Percentiles rank a stretch among this genome's conserved stretches.
phyloP scores from a whole-genome alignment of 2,797 vertebrate species.

The Hipposideros larvatus region DNA sequence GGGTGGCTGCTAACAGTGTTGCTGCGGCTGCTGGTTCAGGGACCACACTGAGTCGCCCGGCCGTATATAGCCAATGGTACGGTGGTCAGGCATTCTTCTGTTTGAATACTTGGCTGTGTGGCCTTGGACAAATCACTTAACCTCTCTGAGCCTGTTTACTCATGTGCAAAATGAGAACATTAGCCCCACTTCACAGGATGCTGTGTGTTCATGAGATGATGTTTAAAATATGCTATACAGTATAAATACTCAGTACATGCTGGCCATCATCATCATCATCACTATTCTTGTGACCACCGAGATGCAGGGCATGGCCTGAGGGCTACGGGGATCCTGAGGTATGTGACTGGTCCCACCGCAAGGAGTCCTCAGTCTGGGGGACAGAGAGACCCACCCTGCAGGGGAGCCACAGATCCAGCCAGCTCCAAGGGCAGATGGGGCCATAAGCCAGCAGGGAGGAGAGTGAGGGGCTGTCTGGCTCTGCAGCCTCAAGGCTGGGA shows the following conservation, averaged over 20 bases:
- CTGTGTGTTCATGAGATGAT: not conserved
- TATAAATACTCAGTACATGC: not conserved
- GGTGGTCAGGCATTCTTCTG: not conserved
- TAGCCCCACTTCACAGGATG: not conserved
- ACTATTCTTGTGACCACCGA: not conserved
- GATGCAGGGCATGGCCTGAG: not conserved
- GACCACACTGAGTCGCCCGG: not conserved
- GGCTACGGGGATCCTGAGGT: not conserved
- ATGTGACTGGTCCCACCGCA: not conserved
- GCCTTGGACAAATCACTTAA: not conserved
- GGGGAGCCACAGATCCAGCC: not conserved
- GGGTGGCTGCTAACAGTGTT: not conserved
- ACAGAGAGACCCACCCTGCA: not conserved
- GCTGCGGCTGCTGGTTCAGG: not conserved
- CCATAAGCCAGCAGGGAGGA: not conserved
- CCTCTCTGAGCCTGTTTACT: conserved; percentile 26
- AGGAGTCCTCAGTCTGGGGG: not conserved
- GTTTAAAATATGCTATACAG: not conserved
- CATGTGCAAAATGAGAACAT: not conserved
- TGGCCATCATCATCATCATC: not conserved
- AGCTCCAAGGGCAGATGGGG: not conserved
- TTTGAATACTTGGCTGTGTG: not conserved
- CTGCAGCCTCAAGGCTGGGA: not conserved
- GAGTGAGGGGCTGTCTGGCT: not conserved
- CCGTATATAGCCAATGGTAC: not conserved